phyloP scores from a whole-genome alignment of 2,888 invertebrate species.

The Drosophila robusta region DNA sequence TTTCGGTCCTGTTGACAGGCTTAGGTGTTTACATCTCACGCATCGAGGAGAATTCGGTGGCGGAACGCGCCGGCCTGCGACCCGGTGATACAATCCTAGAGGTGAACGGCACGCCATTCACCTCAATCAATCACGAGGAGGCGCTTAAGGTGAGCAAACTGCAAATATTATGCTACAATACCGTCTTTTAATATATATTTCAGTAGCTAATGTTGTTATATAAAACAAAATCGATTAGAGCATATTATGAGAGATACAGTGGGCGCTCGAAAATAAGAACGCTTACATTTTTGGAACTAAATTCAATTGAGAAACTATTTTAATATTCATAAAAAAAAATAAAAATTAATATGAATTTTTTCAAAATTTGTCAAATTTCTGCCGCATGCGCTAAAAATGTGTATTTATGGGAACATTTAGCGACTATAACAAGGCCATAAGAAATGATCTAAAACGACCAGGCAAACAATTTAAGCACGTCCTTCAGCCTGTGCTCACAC shows the following conservation, averaged over 20 bases:
- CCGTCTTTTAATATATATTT: constrained; percentile 34
- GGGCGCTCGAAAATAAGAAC: too few species aligned
- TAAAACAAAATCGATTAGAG: constrained; percentile 59
- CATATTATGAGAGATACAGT: constrained; percentile 35
- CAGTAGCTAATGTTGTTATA: constrained; percentile 60
- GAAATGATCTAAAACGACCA: constrained; percentile 6
- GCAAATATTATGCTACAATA: constrained; percentile 23
- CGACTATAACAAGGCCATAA: neutral
- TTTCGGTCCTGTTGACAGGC: constrained; percentile 85
- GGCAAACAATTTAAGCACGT: constrained; percentile 13
- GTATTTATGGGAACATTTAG: neutral
- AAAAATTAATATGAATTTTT: too few species aligned
- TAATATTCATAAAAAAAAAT: too few species aligned
- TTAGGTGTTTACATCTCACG: constrained; percentile 96
- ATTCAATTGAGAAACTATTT: too few species aligned
- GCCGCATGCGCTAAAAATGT: too few species aligned
- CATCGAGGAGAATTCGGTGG: constrained; percentile 95
- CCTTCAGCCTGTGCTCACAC: constrained; percentile 9
- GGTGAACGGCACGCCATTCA: constrained; percentile 97
- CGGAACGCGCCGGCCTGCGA: constrained; percentile 94
- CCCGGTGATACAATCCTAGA: constrained; percentile 97
- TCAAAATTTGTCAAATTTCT: too few species aligned
- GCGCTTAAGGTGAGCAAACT: constrained; percentile 91
- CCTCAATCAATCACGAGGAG: constrained; percentile 96
- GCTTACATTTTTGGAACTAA: too few species aligned